These are phyloP conservation scores for Corythoichthys haematopterus DNA, from an alignment of 2,113 vertebrate species.

Conservation along the genomic window DNA sequence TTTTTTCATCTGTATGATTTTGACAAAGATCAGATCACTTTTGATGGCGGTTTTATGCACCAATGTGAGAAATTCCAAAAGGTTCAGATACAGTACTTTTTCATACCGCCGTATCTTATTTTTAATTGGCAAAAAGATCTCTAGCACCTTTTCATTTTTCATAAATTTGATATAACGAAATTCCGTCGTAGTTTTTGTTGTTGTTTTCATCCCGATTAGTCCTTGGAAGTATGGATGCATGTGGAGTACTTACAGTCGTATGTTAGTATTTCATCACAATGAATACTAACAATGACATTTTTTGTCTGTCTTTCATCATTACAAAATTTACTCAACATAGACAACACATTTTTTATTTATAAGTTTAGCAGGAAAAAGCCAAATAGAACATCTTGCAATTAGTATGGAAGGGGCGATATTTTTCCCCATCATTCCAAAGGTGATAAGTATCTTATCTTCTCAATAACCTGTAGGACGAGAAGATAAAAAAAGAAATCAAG, in stretches of 20 bases:
- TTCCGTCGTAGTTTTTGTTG: no score
- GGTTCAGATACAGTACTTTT: no score
- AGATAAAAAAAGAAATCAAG: conserved; percentile 70
- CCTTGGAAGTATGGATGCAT: no score
- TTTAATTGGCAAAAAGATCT: no score
- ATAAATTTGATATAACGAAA: no score
- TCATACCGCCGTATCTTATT: no score
- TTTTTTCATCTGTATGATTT: no score
- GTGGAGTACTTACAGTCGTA: not conserved
- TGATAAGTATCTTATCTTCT: conserved; percentile 61
- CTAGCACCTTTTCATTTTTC: no score
- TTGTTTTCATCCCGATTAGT: no score
- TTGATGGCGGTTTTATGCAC: no score
- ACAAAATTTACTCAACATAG: not conserved
- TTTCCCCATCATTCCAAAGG: conserved; percentile 37
- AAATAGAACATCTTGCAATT: conserved; percentile 35
- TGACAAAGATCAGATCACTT: no score
- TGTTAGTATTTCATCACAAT: not conserved
- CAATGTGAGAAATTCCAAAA: no score
- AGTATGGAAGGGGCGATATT: conserved; percentile 34
- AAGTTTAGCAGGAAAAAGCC: conserved; percentile 13
- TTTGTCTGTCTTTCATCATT: not conserved
- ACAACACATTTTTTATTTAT: conserved; percentile 15
- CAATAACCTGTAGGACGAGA: conserved; percentile 75
- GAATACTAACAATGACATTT: conserved; percentile 26